Evolutionary conservation across 2,797 vertebrate species (phyloP).

Genomic region (Protonibea diacanthus): DNA sequence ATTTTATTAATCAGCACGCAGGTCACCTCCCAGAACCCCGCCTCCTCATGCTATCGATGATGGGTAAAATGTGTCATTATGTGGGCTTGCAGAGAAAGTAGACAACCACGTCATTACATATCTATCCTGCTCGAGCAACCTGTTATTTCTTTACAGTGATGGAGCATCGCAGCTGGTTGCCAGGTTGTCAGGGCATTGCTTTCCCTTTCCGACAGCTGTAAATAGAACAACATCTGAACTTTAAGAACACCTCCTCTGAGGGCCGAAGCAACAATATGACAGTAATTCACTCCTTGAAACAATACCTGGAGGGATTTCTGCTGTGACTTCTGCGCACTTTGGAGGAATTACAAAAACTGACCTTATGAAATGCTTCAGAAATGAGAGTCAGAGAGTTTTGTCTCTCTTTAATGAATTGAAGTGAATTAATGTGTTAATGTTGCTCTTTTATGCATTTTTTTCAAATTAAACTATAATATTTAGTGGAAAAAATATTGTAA

Average conservation of each 20-base stretch:
- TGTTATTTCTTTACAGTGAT: slow-evolving; percentile 32
- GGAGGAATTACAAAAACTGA: slow-evolving; percentile 19
- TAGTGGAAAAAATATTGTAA: neutral
- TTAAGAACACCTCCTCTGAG: slow-evolving; percentile 26
- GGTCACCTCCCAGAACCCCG: slow-evolving; percentile 56
- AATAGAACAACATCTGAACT: slow-evolving; percentile 39
- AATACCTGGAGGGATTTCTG: slow-evolving; percentile 27
- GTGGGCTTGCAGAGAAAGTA: slow-evolving; percentile 34
- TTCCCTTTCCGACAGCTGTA: slow-evolving; percentile 28
- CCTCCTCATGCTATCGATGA: slow-evolving; percentile 64
- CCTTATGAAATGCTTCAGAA: slow-evolving; percentile 13
- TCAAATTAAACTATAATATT: neutral
- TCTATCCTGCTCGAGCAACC: slow-evolving; percentile 44
- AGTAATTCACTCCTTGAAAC: slow-evolving; percentile 34
- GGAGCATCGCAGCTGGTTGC: slow-evolving; percentile 24
- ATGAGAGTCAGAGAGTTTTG: slow-evolving; percentile 11
- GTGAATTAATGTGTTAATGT: neutral
- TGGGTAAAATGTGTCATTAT: slow-evolving; percentile 57
- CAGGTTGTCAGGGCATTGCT: slow-evolving; percentile 27
- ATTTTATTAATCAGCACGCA: slow-evolving; percentile 77
- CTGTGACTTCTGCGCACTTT: slow-evolving; percentile 5
- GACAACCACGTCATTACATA: slow-evolving; percentile 8
- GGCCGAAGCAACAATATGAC: slow-evolving; percentile 42
- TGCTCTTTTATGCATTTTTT: neutral
- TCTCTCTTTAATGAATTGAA: slow-evolving; percentile 19